Conservation (phyloP, 2,797 vertebrate genomes). For the Gallinago solitaria region DNA sequence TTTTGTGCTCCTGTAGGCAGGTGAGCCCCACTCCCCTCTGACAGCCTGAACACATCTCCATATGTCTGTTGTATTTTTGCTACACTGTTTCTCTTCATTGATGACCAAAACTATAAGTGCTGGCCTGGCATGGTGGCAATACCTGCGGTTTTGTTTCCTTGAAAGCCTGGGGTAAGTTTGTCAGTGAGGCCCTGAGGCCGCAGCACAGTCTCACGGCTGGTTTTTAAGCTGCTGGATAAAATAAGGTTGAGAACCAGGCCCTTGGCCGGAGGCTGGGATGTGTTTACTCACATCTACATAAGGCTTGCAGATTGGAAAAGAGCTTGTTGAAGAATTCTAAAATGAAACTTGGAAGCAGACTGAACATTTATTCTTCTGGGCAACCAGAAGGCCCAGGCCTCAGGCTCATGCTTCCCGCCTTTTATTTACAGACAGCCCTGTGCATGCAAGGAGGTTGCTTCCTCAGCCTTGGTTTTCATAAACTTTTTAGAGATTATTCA, state of each 20-base stretch:
- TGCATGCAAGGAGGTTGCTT: neutral
- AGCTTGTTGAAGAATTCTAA: neutral
- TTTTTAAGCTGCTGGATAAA: neutral
- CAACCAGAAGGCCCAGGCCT: neutral
- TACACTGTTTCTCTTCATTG: neutral
- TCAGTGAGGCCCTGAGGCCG: neutral
- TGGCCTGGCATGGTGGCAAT: neutral
- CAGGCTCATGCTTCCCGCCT: fast-evolving
- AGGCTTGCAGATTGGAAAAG: neutral
- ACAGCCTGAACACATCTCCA: neutral
- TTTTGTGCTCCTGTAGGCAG: neutral
- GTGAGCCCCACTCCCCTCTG: neutral
- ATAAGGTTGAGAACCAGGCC: neutral
- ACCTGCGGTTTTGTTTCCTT: neutral
- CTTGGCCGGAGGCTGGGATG: neutral
- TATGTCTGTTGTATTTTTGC: neutral
- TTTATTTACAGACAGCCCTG: neutral
- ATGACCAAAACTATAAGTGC: fast-evolving
- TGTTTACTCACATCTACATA: neutral
- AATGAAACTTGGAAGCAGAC: neutral
- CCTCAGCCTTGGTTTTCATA: neutral
- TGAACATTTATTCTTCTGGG: neutral
- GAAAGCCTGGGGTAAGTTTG: fast-evolving
- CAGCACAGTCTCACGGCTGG: fast-evolving
- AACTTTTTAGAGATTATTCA: neutral